Percentiles rank a stretch among this genome's conserved stretches.
These are phyloP conservation scores for Halictus quadricinctus DNA, from an alignment of 2,888 invertebrate species.

Conservation along the genomic window DNA sequence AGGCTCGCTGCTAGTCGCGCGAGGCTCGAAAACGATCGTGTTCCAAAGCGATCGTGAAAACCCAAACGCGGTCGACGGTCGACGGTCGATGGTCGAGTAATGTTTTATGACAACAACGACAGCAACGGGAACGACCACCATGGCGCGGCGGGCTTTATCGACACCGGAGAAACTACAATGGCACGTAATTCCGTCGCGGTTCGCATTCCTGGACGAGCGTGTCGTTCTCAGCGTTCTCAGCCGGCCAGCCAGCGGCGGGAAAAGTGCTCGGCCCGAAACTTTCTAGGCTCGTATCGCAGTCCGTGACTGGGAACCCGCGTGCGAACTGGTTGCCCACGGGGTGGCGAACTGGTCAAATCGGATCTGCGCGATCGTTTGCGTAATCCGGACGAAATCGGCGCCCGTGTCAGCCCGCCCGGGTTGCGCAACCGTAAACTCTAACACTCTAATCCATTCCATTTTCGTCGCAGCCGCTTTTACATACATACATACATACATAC, in stretches of 20 bases:
- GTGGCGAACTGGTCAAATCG: conserved; percentile 35
- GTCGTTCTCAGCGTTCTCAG: conserved; percentile 55
- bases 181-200: conserved; percentile 22
- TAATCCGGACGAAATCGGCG: conserved; percentile 18
- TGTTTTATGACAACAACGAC: not conserved
- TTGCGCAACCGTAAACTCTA: conserved; percentile 22
- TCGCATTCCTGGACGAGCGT: conserved; percentile 70
- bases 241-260: conserved; percentile 65
- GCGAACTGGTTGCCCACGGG: conserved; percentile 8
- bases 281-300: conserved; percentile 69
- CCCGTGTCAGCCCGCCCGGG: not conserved
- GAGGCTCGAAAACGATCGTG: not conserved
- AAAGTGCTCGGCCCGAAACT: conserved; percentile 74
- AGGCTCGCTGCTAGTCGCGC: not conserved
- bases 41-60: not conserved
- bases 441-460: conserved; percentile 9
- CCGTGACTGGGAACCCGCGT: conserved; percentile 18
- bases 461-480: not conserved
- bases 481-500: not conserved
- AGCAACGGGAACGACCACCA: not conserved
- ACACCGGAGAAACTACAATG: conserved; percentile 37
- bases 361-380: conserved; percentile 13
- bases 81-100: not conserved
- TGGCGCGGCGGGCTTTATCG: conserved; percentile 9
- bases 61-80: not conserved